A percentile compares a stretch with the other conserved stretches of the same genome.
phyloP scores from a whole-genome alignment of 2,888 invertebrate genomes.

The Drosophila anceps region DNA sequence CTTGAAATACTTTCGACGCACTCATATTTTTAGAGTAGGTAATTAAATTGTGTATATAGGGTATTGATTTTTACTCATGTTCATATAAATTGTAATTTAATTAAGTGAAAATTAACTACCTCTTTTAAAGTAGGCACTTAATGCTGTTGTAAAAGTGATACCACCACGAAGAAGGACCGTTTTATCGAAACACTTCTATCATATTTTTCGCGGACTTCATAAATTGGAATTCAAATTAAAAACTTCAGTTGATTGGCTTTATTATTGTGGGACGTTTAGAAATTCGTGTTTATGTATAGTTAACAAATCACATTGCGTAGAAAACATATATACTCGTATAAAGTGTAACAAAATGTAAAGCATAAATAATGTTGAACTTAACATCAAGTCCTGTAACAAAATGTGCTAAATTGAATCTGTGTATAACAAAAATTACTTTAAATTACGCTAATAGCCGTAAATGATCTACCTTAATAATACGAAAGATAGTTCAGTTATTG shows the following conservation, averaged over 20 bases:
- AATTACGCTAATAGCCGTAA: constrained; percentile 46
- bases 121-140: neutral
- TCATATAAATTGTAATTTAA: neutral
- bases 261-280: constrained; percentile 80
- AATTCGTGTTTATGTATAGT: constrained; percentile 65
- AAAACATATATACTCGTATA: constrained; percentile 61
- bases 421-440: constrained; percentile 59
- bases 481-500: constrained; percentile 43
- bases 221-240: neutral
- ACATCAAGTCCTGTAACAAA: constrained; percentile 65
- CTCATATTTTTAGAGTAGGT: neutral
- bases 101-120: neutral
- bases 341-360: constrained; percentile 59
- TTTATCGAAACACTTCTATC: neutral
- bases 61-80: neutral
- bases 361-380: constrained; percentile 33
- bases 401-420: constrained; percentile 51
- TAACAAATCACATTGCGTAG: constrained; percentile 77
- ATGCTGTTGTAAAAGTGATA: neutral
- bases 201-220: neutral
- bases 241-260: constrained; percentile 73
- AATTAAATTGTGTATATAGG: neutral
- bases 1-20: neutral
- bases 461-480: constrained; percentile 35
- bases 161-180: neutral